Conservation (phyloP, 2,888 invertebrate genomes). For the Euspilapteryx auroguttella region DNA sequence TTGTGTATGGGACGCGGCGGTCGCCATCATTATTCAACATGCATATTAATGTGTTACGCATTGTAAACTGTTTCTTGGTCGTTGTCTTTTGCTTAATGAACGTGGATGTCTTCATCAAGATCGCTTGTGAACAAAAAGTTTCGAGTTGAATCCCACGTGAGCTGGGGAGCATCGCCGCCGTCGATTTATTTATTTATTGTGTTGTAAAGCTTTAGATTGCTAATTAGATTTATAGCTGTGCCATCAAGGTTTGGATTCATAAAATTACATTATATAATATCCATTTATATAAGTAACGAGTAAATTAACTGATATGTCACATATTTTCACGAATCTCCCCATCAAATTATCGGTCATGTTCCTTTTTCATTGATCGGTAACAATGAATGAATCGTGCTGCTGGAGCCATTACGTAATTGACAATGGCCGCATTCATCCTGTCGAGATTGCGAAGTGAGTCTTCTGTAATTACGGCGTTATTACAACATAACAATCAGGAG, state of each 20-base stretch:
- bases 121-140: conserved; percentile 31
- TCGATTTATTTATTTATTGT: conserved; percentile 43
- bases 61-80: conserved; percentile 18
- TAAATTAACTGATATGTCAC: too few relatives aligned
- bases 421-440: conserved; percentile 16
- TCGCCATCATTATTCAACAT: conserved; percentile 10
- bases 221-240: conserved; percentile 47
- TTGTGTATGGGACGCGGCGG: too few relatives aligned
- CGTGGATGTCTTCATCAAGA: conserved; percentile 32
- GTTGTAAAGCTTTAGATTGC: conserved; percentile 43
- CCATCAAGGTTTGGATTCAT: conserved; percentile 19
- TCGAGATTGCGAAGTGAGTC: conserved; percentile 22
- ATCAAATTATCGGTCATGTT: too few relatives aligned
- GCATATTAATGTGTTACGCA: conserved; percentile 27
- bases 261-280: too few relatives aligned
- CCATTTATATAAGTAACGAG: too few relatives aligned
- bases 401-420: conserved; percentile 16
- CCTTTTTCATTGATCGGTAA: too few relatives aligned
- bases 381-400: conserved; percentile 27
- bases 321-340: too few relatives aligned
- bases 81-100: conserved; percentile 40
- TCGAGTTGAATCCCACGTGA: conserved; percentile 8
- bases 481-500: conserved; percentile 13
- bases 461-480: conserved; percentile 17
- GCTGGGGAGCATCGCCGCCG: conserved; percentile 15